Evolutionary conservation across 2,113 vertebrate species (phyloP).

Genomic region (Ceuthmochares aereus): DNA sequence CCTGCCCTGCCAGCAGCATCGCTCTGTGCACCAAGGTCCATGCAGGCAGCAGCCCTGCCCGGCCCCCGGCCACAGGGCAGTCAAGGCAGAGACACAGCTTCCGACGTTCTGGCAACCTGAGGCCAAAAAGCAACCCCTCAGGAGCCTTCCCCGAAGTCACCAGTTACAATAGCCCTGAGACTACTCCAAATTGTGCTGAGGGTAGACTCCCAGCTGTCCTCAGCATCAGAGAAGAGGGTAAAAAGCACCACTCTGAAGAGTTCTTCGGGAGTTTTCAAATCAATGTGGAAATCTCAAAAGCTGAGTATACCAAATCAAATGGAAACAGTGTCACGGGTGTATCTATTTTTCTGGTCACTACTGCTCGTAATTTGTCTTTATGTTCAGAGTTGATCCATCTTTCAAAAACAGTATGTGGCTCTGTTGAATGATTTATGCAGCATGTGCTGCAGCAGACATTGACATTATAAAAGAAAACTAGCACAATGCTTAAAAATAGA

Average conservation of each 20-base stretch:
- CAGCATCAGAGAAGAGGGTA: not conserved
- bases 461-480: not conserved
- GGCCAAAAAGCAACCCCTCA: not conserved
- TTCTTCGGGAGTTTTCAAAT: not conserved
- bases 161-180: not conserved
- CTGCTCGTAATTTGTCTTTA: not conserved
- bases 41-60: fast-evolving
- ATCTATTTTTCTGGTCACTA: not conserved
- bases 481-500: constrained; percentile 24
- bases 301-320: not conserved
- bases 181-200: not conserved
- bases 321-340: not conserved
- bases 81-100: not conserved
- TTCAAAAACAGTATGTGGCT: not conserved
- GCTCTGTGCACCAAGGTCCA: fast-evolving
- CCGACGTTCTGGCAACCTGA: not conserved
- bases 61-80: not conserved
- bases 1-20: not conserved
- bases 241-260: not conserved
- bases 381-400: not conserved
- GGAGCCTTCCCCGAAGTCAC: not conserved
- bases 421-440: constrained; percentile 5
- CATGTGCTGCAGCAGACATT: not conserved
- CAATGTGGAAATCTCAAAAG: not conserved
- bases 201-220: not conserved